Percentiles rank a stretch among this genome's conserved stretches.
Evolutionary conservation across 2,888 invertebrate species (phyloP).

Genomic region (Amphiduros pacificus): DNA sequence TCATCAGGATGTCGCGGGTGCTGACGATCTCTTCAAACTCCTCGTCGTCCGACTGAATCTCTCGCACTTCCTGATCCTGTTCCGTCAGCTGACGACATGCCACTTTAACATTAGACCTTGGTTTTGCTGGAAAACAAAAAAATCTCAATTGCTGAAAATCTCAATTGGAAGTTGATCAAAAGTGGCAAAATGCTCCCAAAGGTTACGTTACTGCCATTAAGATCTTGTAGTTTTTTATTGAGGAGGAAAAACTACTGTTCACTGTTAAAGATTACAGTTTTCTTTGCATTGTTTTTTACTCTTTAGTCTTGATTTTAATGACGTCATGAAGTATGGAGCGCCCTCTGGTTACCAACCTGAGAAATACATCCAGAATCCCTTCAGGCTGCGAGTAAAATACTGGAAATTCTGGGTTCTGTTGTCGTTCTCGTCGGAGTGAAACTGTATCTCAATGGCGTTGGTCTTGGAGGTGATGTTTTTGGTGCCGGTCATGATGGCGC

Average conservation of each 20-base stretch:
- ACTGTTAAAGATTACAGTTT: no score
- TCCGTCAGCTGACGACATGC: slow-evolving; percentile 21
- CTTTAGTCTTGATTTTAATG: no score
- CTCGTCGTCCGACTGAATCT: slow-evolving; percentile 25
- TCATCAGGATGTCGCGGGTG: slow-evolving; percentile 6
- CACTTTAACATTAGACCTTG: slow-evolving; percentile 18
- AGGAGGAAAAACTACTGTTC: no score
- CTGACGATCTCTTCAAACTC: slow-evolving; percentile 25
- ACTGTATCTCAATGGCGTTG: slow-evolving; percentile 27
- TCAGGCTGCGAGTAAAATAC: slow-evolving; percentile 29
- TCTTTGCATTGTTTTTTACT: no score
- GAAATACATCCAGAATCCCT: slow-evolving; percentile 33
- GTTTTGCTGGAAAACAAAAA: slow-evolving; percentile 20
- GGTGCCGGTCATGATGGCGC: slow-evolving; percentile 31
- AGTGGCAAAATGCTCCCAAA: no score
- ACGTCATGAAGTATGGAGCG: no score
- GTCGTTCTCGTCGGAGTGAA: slow-evolving; percentile 29
- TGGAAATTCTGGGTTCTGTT: slow-evolving; percentile 30
- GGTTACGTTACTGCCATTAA: no score
- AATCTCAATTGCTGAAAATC: no score
- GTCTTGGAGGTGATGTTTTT: slow-evolving; percentile 26
- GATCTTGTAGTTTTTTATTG: no score
- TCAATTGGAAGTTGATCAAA: no score
- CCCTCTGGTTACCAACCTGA: slow-evolving; percentile 22
- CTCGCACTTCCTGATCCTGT: slow-evolving; percentile 21